Evolutionary conservation across 2,113 vertebrate genomes (phyloP), one percentile per base, ranked within the genome.

Genomic region (Eurystomus gularis): DNA sequence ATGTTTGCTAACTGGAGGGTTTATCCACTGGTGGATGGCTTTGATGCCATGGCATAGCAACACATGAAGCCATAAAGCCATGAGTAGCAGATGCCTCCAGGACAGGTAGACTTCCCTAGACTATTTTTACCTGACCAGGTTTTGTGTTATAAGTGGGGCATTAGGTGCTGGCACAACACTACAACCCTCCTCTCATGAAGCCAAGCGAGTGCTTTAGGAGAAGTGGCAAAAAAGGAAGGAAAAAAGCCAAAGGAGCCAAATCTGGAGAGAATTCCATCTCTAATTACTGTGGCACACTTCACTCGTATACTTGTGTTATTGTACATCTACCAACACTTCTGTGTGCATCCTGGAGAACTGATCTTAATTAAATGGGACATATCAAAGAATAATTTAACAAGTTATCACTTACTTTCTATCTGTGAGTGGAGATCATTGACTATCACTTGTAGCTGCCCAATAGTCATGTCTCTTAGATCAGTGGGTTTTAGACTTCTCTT

Each of bases 341-440:
- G 6, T 2, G 18, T 13, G 23, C 33, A 33, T 33, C n/a, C 48
- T 25, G 20, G 6, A 35, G 10, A 79, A 51, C 11, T 4, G 29
- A 3, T 42, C n/a, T 66, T 5, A 65, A 54, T 39, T 20, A 37
- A 65, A 89, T 0, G 2, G 60, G 49, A 17, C 23, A 69, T 18
- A 42, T 7, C 5, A 26, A 42, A 35, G 40, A 39, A 23, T 10
- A 79, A 90, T 29, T 2, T 25, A 70, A 60, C 2, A 62, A 44
- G 23, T 1, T 1, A 9, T 6, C 86, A 98, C 98, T 99, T 97
- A 99, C 99, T 99, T 96, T 99, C 99, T 78, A 99, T 99, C 97
- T 99, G 99, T 91, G 99, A 99, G 97, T 99, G 99, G 64, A 99
- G 99, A 96, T 99, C 99, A 17, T 99, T 99, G 97, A 99, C 99